Conservation (phyloP, 2,113 vertebrate species). For the Scartelaos histophorus region DNA sequence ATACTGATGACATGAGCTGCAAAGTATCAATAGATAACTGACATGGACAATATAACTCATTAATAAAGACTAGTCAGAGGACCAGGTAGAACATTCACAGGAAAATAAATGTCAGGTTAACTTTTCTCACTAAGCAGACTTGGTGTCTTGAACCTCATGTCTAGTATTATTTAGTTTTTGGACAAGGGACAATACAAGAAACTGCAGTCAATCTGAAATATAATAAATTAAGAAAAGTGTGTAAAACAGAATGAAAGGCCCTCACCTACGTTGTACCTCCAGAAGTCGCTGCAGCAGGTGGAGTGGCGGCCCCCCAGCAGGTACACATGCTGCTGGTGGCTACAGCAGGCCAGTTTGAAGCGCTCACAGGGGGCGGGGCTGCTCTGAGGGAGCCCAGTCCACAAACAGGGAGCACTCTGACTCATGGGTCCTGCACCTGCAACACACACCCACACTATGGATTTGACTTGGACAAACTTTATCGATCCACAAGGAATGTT, state of each 20-base stretch:
- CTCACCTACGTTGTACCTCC: constrained; percentile 85
- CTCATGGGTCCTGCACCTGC: constrained; percentile 57
- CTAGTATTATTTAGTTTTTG: not conserved
- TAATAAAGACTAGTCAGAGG: not conserved
- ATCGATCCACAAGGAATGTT: too few species aligned
- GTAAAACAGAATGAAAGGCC: too few species aligned
- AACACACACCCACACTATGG: not conserved
- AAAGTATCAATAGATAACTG: too few species aligned
- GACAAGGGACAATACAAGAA: too few species aligned
- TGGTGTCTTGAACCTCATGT: too few species aligned
- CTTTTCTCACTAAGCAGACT: not conserved
- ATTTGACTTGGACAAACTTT: too few species aligned
- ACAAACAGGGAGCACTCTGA: constrained; percentile 52
- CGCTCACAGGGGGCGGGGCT: constrained; percentile 77
- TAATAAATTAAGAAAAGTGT: too few species aligned
- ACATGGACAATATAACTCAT: not conserved
- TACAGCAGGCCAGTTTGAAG: constrained; percentile 81
- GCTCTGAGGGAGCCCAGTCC: constrained; percentile 75
- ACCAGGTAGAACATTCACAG: not conserved
- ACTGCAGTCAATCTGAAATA: too few species aligned
- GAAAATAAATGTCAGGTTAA: not conserved
- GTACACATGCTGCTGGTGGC: constrained; percentile 75
- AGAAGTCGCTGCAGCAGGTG: constrained; percentile 80
- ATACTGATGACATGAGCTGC: too few species aligned
- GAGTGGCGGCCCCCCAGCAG: constrained; percentile 79